Conservation (phyloP, 92 coral and sea anemone species). For the Heliopora coerulea region DNA sequence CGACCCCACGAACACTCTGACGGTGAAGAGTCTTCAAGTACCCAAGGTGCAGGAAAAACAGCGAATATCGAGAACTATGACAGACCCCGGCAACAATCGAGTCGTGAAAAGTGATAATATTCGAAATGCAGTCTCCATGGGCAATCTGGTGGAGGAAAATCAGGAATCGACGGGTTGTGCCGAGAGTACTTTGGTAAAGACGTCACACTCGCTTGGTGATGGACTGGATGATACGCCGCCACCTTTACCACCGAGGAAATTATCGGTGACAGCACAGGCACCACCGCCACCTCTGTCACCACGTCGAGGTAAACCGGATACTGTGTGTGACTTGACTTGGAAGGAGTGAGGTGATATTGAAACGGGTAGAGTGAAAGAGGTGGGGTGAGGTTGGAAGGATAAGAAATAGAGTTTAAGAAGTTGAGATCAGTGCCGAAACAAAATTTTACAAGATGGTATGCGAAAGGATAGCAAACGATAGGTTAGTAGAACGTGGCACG, state of each 20-base stretch:
- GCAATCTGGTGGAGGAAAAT: conserved; percentile 6
- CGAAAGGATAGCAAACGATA: too few relatives aligned
- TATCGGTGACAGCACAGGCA: neutral
- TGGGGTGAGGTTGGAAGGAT: too few relatives aligned
- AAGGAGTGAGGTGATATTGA: too few relatives aligned
- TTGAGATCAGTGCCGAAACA: too few relatives aligned
- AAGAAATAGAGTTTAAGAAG: too few relatives aligned
- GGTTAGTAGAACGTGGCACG: too few relatives aligned
- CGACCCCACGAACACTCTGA: conserved; percentile 4
- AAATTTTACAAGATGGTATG: too few relatives aligned
- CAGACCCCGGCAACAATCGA: conserved; percentile 21
- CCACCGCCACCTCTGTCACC: conserved; percentile 10
- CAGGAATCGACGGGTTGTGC: neutral
- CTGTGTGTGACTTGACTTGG: too few relatives aligned
- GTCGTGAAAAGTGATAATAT: neutral
- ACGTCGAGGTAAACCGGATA: conserved; percentile 11
- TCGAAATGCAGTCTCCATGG: conserved; percentile 8
- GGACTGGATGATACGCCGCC: conserved; percentile 11
- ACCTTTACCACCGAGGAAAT: conserved; percentile 33
- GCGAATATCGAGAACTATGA: conserved; percentile 5
- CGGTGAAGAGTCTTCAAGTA: neutral
- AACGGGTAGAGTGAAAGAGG: too few relatives aligned
- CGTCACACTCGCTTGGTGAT: conserved; percentile 16
- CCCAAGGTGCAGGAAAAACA: neutral
- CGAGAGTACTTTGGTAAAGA: neutral